Base-by-base conservation (phyloP, 2,888 invertebrate genomes). In the Eubasilissa splendida region DNA sequence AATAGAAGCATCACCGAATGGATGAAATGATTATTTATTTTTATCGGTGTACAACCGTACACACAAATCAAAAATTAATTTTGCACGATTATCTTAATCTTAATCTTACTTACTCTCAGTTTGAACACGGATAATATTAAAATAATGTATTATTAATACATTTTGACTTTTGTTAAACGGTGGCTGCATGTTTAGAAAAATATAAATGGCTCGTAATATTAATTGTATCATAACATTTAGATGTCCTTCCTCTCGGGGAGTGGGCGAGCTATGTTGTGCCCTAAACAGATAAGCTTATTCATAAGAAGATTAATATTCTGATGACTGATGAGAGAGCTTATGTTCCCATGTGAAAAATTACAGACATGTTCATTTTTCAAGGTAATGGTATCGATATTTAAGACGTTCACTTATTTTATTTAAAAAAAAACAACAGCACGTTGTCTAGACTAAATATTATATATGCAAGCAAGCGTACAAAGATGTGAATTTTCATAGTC, bases 191-290 rank as follows among this genome's bases (percentile, higher is more conserved):
- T 59, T 14, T n/a, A 33, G 56, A 56, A n/a, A 7, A 74, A 42
- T 58, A 74, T 42, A 42, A 74, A 59, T 59, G 9, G 59, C 12
- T 59, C 58, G 7, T 74, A 58, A 58, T 59, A 59, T 74, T 74
- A 74, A 74, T 74, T 74, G 74, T 58, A 74, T 58, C 74, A 74
- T 74, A 74, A 74, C 74, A 74, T 74, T 74, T 59, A 74, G 59
- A 50, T 58, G 42, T 74, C 59, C 59, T 59, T 74, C 58, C 4
- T 59, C n/a, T 11, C n/a, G n/a, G 12, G 9, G 8, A 22, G 74
- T 74, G 74, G 74, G 74, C 59, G 71, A 56, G 22, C 58, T 33
- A n/a, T 10, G 14, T 12, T 54, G 53, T 31, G 56, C 71, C 71
- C 71, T 71, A 56, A 71, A 56, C 53, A 31, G 56, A 22, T 54